Evolutionary conservation across 2,888 invertebrate genomes (phyloP).

Genomic region (Thalpophila matura): DNA sequence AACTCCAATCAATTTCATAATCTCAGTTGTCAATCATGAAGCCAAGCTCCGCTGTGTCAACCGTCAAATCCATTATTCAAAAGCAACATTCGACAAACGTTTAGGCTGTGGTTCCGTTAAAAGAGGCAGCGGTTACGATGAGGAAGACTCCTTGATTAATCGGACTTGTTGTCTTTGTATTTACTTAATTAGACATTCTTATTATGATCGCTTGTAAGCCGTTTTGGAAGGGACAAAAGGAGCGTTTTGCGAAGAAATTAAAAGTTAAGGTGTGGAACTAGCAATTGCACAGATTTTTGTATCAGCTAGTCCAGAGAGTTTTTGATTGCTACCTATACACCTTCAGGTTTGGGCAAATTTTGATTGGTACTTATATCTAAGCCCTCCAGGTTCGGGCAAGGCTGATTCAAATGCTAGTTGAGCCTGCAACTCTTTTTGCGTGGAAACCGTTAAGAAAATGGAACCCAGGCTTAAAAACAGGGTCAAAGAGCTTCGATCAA

Average conservation of each 20-base stretch:
- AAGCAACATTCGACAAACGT: conserved; percentile 76
- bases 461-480: too few relatives aligned
- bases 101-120: conserved; percentile 30
- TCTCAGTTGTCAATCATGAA: conserved; percentile 66
- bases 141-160: conserved; percentile 12
- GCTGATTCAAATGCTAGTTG: too few relatives aligned
- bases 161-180: conserved; percentile 23
- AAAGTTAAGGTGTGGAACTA: not conserved
- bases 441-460: too few relatives aligned
- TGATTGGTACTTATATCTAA: too few relatives aligned
- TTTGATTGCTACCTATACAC: too few relatives aligned
- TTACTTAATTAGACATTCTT: conserved; percentile 3
- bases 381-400: too few relatives aligned
- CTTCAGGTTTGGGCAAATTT: too few relatives aligned
- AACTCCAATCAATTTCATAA: conserved; percentile 59
- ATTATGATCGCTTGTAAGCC: not conserved
- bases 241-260: not conserved
- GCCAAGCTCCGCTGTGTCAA: conserved; percentile 68
- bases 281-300: too few relatives aligned
- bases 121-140: conserved; percentile 40
- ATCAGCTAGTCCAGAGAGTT: too few relatives aligned
- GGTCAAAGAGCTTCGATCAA: too few relatives aligned
- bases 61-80: conserved; percentile 81
- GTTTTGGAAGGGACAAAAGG: not conserved
- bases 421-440: too few relatives aligned